Evolutionary conservation across 2,888 invertebrate genomes (phyloP), one percentile per base, ranked within the genome.

Genomic region (Deilephila porcellus): DNA sequence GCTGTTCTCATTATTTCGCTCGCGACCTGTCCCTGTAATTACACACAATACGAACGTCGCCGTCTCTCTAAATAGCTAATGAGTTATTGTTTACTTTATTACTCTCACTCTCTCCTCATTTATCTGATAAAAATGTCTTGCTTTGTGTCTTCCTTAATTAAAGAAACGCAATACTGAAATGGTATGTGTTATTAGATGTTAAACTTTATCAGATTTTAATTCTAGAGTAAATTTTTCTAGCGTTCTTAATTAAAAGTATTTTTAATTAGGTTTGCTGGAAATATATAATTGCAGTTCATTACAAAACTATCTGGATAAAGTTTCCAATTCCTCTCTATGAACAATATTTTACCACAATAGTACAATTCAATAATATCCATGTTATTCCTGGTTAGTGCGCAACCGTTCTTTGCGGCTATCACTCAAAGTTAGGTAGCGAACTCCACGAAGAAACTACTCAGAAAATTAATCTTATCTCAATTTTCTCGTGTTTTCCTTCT

Each of bases 391-490:
- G 79, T 74, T 75, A 79, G 81, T 75, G 80, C 76, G 80, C 83
- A 79, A 76, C 80, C 81, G 79, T 76, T 80, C 76, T 25, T 37
- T 37, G 64, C 56, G 59, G 67, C 67, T 59, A 59, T 73, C 70
- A 34, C 25, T 32, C 11, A 45, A 73, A 73, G 34, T 70, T 73
- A 83, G 81, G 82, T 82, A 73, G 81, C 86, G 85, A 90, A 89
- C 87, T 91, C 82, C 81, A 81, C 80, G 78, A 81, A 81, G 85
- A 81, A 89, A 90, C 90, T 89, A 90, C 87, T 88, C 88, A 84
- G 90, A 91, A 90, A 90, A 92, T 91, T 91, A 92, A 91, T 92
- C 90, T 92, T 91, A 90, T 92, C 91, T 90, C 88, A 90, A 90
- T 92, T 92, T 91, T 91, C 87, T 85, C 82, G 86, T 89, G 89